These are phyloP conservation scores for Ostrea denselamellosa DNA, from an alignment of 1,140 invertebrate genomes.

Conservation along the genomic window DNA sequence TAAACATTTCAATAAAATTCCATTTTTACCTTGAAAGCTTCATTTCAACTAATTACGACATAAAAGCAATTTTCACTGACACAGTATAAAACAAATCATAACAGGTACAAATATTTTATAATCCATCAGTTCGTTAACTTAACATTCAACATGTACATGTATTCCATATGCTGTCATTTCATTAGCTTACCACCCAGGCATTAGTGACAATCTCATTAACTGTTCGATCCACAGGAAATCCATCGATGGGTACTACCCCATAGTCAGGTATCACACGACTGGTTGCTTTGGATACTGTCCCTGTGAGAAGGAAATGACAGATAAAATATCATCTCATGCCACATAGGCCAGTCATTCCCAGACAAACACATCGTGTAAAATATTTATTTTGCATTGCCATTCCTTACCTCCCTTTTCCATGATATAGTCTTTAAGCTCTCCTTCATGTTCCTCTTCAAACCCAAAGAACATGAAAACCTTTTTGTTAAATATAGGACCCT, in stretches of 20 bases:
- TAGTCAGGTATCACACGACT: slow-evolving; percentile 69
- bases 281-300: slow-evolving; percentile 57
- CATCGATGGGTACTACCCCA: slow-evolving; percentile 75
- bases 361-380: background rate
- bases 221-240: slow-evolving; percentile 70
- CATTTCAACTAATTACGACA: too few species aligned
- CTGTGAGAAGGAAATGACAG: slow-evolving; percentile 47
- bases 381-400: background rate
- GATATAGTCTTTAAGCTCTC: slow-evolving; percentile 59
- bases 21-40: too few species aligned
- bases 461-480: slow-evolving; percentile 71
- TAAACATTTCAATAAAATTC: too few species aligned
- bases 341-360: too few species aligned
- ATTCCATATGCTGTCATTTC: too few species aligned
- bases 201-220: slow-evolving; percentile 76
- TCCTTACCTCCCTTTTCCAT: slow-evolving; percentile 68
- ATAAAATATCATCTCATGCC: too few species aligned
- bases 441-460: slow-evolving; percentile 66
- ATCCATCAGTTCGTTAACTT: slow-evolving; percentile 19
- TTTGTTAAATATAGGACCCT: slow-evolving; percentile 60
- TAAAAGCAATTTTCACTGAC: too few species aligned
- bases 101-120: too few species aligned
- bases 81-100: too few species aligned
- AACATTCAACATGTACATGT: slow-evolving; percentile 58
- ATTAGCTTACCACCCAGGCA: slow-evolving; percentile 73